Evolutionary conservation across 2,888 invertebrate species (phyloP).

Genomic region (Incurvaria masculella): DNA sequence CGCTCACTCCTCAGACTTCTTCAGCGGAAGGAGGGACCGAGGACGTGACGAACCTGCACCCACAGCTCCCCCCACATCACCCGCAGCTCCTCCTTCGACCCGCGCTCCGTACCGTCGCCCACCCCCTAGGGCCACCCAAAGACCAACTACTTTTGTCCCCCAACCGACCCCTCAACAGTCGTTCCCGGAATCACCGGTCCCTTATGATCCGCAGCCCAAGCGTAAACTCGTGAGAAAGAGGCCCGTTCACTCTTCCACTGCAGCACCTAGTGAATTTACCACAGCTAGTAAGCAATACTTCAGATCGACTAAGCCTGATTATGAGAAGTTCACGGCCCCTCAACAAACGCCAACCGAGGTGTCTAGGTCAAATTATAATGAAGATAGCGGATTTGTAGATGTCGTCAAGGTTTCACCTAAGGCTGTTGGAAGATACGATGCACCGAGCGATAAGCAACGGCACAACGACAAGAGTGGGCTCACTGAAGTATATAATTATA

Average conservation of each 20-base stretch:
- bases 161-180: conserved; percentile 24
- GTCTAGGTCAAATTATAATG: background rate
- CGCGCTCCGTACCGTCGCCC: conserved; percentile 19
- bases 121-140: conserved; percentile 32
- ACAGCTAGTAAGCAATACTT: conserved; percentile 20
- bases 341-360: background rate
- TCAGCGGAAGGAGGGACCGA: conserved; percentile 54
- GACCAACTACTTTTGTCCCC: conserved; percentile 37
- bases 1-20: conserved; percentile 74
- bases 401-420: background rate
- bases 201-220: conserved; percentile 31
- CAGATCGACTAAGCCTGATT: background rate
- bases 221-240: conserved; percentile 43
- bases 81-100: conserved; percentile 17
- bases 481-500: conserved; percentile 46
- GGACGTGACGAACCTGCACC: conserved; percentile 36
- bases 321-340: background rate
- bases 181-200: conserved; percentile 23
- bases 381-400: background rate
- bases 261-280: conserved; percentile 28
- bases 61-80: conserved; percentile 17
- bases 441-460: conserved; percentile 14
- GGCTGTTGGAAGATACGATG: background rate
- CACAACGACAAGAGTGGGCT: conserved; percentile 43
- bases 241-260: conserved; percentile 29